Evolutionary conservation across 1,140 invertebrate species (phyloP).

Genomic region (Zaprionus tsacasi): DNA sequence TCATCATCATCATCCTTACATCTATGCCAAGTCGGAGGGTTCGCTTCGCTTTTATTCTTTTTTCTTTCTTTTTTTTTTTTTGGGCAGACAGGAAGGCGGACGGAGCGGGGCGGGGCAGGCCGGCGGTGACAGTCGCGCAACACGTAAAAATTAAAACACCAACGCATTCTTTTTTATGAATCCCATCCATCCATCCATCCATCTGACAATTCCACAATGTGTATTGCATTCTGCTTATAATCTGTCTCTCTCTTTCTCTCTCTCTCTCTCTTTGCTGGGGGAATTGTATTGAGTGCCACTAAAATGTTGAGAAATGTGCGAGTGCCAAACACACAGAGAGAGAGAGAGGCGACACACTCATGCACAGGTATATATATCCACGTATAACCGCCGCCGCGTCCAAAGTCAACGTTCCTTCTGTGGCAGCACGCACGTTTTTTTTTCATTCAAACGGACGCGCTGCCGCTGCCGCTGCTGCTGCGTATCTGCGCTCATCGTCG

Average conservation of each 20-base stretch:
- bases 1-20: constrained; percentile 22
- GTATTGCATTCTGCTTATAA: constrained; percentile 80
- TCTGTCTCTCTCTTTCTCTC: constrained; percentile 33
- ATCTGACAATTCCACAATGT: constrained; percentile 62
- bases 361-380: constrained; percentile 4
- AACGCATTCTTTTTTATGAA: constrained; percentile 70
- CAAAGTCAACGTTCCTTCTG: constrained; percentile 83
- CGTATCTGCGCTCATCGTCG: constrained; percentile 80
- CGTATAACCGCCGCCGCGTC: constrained; percentile 29
- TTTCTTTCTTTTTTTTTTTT: constrained; percentile 27
- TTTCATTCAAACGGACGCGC: constrained; percentile 78
- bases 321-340: constrained; percentile 38
- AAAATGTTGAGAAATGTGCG: constrained; percentile 81
- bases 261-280: constrained; percentile 3
- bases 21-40: constrained; percentile 10
- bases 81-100: constrained; percentile 29
- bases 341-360: neutral
- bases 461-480: constrained; percentile 44
- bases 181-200: constrained; percentile 59
- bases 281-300: constrained; percentile 82
- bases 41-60: neutral
- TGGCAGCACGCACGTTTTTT: constrained; percentile 83
- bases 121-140: constrained; percentile 47
- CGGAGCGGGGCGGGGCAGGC: constrained; percentile 15
- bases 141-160: constrained; percentile 80